A percentile compares a stretch with the other conserved stretches of the same genome.
phyloP scores from a whole-genome alignment of 2,888 invertebrate genomes.

The Byasa hedistus region DNA sequence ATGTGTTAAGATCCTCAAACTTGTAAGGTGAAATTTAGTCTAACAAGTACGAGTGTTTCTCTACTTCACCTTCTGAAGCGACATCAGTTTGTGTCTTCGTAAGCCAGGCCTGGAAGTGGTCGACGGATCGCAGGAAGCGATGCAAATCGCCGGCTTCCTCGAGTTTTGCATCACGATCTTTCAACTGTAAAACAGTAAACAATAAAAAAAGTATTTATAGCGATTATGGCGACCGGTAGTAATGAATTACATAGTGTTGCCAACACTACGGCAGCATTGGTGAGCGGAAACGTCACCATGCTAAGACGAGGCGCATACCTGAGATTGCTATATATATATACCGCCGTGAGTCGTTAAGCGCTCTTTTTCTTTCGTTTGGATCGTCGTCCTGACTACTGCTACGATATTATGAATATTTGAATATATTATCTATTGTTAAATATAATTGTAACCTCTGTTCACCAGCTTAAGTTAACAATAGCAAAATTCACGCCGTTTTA shows the following conservation, averaged over 20 bases:
- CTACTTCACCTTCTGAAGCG: constrained; percentile 87
- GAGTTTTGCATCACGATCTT: constrained; percentile 98
- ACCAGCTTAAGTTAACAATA: too few relatives aligned
- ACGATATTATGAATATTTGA: too few relatives aligned
- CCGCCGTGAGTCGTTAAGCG: too few relatives aligned
- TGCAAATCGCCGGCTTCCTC: constrained; percentile 99
- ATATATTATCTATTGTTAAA: too few relatives aligned
- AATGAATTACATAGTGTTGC: not conserved
- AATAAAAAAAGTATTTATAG: not conserved
- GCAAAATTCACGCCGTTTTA: too few relatives aligned
- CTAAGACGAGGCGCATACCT: too few relatives aligned
- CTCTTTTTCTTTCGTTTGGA: too few relatives aligned
- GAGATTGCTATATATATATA: too few relatives aligned
- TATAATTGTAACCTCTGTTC: too few relatives aligned
- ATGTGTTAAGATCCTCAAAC: not conserved
- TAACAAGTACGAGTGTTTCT: not conserved
- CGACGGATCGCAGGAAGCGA: constrained; percentile 97
- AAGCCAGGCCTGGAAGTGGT: constrained; percentile 99
- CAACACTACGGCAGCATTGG: too few relatives aligned
- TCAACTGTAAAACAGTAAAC: constrained; percentile 81
- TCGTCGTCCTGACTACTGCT: too few relatives aligned
- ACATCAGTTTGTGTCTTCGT: constrained; percentile 99
- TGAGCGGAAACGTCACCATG: too few relatives aligned
- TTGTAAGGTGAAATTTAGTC: not conserved
- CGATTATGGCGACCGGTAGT: not conserved